A percentile compares a stretch with the other conserved stretches of the same genome.
These are phyloP conservation scores for Caenorhabditis sp. DNA, from an alignment of 2,888 invertebrate species.

Conservation along the genomic window DNA sequence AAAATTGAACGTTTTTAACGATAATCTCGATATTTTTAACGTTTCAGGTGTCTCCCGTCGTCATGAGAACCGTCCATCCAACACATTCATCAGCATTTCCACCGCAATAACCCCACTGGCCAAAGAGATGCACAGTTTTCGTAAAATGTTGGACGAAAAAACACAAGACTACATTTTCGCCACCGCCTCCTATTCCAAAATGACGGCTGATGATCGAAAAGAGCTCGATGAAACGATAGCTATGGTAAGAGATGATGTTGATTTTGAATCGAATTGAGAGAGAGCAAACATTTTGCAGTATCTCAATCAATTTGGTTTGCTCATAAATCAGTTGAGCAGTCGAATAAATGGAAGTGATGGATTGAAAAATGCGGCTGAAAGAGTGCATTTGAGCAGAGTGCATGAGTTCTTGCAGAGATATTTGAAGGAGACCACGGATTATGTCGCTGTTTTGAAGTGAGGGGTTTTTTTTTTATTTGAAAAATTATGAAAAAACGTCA, in stretches of 20 bases:
- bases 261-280: neutral
- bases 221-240: conserved; percentile 23
- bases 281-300: conserved; percentile 10
- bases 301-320: conserved; percentile 27
- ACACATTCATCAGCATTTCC: conserved; percentile 16
- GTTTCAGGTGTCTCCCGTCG: conserved; percentile 27
- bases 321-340: conserved; percentile 29
- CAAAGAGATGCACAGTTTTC: conserved; percentile 27
- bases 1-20: too few relatives aligned
- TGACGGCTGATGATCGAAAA: conserved; percentile 31
- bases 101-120: conserved; percentile 20
- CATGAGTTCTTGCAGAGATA: conserved; percentile 30
- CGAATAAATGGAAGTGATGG: conserved; percentile 30
- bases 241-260: conserved; percentile 10
- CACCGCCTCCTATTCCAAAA: conserved; percentile 29
- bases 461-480: too few relatives aligned
- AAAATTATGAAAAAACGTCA: too few relatives aligned
- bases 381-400: conserved; percentile 29
- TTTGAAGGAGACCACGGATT: conserved; percentile 31
- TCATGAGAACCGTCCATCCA: conserved; percentile 34
- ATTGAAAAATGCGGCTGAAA: conserved; percentile 27
- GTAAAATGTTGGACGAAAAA: conserved; percentile 32
- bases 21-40: too few relatives aligned
- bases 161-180: conserved; percentile 37
- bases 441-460: conserved; percentile 24